Base-by-base conservation (phyloP, 2,888 invertebrate species). In the Eudasyphora cyanicolor region DNA sequence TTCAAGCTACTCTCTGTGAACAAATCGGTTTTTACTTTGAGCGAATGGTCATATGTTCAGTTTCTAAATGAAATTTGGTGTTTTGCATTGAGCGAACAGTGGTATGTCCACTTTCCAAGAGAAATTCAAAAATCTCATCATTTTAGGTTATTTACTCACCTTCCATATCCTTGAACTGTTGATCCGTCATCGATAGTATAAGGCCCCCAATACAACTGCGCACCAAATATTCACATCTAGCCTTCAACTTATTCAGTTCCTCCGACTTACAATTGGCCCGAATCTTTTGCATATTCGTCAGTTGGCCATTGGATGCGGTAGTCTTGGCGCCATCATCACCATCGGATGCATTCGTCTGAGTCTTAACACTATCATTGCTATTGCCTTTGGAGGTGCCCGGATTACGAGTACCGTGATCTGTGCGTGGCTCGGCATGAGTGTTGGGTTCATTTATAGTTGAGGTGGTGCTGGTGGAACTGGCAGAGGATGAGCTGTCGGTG, bases 81-180 rank as follows among this genome's bases (percentile, higher is more conserved):
- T n/a, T n/a, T n/a, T n/a, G n/a, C n/a, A n/a, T n/a, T n/a, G n/a
- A n/a, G n/a, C n/a, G n/a, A n/a, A n/a, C n/a, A n/a, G n/a, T n/a
- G n/a, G n/a, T n/a, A n/a, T n/a, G n/a, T n/a, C n/a, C n/a, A n/a
- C n/a, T n/a, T n/a, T n/a, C n/a, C n/a, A n/a, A n/a, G n/a, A 75
- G 62, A 27, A 38, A 82, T 82, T 21, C 42, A 19, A 17, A 17
- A 21, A 4, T 24, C 7, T 19, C 4, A 14, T n/a, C 12, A n/a
- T n/a, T n/a, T n/a, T n/a, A n/a, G n/a, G n/a, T n/a, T n/a, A n/a
- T n/a, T n/a, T n/a, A 70, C 85, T 57, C 91, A 97, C 97, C 96
- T 95, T 97, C 97, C 89, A 97, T 95, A 92, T 97, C 96, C 89
- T 95, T 96, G 92, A 97, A 97, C 90, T 97, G 96, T 90, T 96